These are phyloP conservation scores for Heliconius himera DNA, from an alignment of 1,140 invertebrate genomes.

Conservation along the genomic window DNA sequence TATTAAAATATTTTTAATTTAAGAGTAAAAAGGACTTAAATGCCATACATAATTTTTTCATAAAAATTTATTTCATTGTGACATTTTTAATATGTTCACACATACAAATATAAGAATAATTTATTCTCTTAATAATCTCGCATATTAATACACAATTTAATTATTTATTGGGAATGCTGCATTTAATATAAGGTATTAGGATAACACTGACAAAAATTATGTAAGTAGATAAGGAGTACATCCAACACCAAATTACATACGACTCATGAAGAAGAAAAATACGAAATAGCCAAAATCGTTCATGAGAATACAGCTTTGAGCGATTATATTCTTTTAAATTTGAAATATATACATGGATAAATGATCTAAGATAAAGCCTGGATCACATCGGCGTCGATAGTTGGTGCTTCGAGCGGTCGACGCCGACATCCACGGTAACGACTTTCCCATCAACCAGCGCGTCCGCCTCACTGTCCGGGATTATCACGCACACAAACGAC, in stretches of 20 bases:
- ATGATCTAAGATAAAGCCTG: constrained; percentile 1
- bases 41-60: neutral
- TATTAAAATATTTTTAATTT: constrained; percentile 3
- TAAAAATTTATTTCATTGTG: neutral
- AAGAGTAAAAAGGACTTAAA: neutral
- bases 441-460: constrained; percentile 71
- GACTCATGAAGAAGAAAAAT: constrained; percentile 33
- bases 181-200: constrained; percentile 12
- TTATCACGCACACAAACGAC: constrained; percentile 95
- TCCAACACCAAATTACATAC: constrained; percentile 50
- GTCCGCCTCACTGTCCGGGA: constrained; percentile 87
- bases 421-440: constrained; percentile 73
- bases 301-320: constrained; percentile 45
- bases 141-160: neutral
- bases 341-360: constrained; percentile 17
- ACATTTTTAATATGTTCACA: constrained; percentile 6
- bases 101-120: constrained; percentile 13
- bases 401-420: constrained; percentile 74
- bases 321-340: constrained; percentile 34
- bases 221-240: constrained; percentile 49
- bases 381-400: constrained; percentile 78
- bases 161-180: neutral
- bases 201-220: constrained; percentile 15
- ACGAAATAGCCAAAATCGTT: constrained; percentile 35
- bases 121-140: neutral